Evolutionary conservation across 2,113 vertebrate species (phyloP), one percentile per base, ranked within the genome.

Genomic region (Neotragus moschatus): DNA sequence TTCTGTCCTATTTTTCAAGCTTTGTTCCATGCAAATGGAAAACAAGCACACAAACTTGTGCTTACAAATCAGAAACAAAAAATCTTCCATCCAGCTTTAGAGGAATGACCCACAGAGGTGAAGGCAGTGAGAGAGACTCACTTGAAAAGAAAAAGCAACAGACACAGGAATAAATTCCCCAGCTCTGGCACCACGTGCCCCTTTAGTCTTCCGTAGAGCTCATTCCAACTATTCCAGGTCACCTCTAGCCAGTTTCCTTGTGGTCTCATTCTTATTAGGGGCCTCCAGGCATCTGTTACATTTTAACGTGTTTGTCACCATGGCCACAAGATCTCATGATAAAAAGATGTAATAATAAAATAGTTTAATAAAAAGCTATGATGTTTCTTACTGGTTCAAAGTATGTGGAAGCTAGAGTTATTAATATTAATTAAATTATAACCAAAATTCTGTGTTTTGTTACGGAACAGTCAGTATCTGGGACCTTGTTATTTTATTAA

Each of bases 391-490:
- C 28, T 95, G 61, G 26, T 82, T 88, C 36, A 56, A 53, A 91
- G 77, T 81, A 90, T 12, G 3, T 55, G 23, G 43, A 85, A 88
- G 47, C 15, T 66, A 82, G 17, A 96, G 88, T 30, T 86, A 28
- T 90, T 91, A 90, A 90, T 16, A 91, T 53, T 26, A 95, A 88
- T 84, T 88, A 84, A 58, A 93, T 58, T n/a, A 10, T n/a, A 39
- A 84, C 19, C 21, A 60, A 86, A 92, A 47, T 53, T 58, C 21
- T 77, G 17, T 53, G 12, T 93, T 88, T 92, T 97, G 58, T 81
- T 94, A 70, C 1, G 17, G 8, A 84, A 84, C 45, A 81, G 45
- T 81, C 47, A 21, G 56, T 51, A 79, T 90, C 93, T 49, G 14
- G 56, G 53, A 16, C 16, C 66, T 86, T 51, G 19, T 47, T 88